Evolutionary conservation across 2,797 vertebrate species (phyloP), one percentile per base, ranked within the genome.

Genomic region (Clarias pachynema): DNA sequence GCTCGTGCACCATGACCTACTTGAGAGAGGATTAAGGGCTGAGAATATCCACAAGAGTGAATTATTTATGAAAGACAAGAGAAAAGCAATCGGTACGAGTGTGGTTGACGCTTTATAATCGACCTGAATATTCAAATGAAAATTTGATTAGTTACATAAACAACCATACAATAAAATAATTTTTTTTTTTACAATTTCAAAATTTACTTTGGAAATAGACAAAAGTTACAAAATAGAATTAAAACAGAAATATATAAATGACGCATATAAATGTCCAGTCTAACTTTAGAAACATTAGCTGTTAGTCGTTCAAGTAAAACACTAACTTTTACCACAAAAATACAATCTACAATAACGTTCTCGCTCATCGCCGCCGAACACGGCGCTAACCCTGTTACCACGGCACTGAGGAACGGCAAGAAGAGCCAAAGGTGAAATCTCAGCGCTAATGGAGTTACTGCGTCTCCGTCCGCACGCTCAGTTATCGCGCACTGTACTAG

Each of bases 1-100:
- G 60, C 84, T 87, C 14, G 88, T 88, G 78, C 84, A 75, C 83
- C 2, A 74, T 94, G 93, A 94, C 94, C 94, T 91, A 94, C 85
- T 93, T 95, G 83, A 83, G 86, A 89, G 37, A 15, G 59, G 87
- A 92, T 87, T 89, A 88, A 80, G 82, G 72, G 80, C 78, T 62
- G 72, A 87, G 60, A 62, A 84, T 18, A 81, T 84, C 59, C 44
- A 83, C n/a, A 70, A 84, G 40, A 73, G 59, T 94, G 88, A 94
- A 95, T 93, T 88, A 94, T 95, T 86, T 62, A 87, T n/a, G 56
- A 49, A 49, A 49, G 12, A 49, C 40, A 40, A 40, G 7, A 40
- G 6, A 37, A 37, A 37, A 5, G 37, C 5, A 7, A 40, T 8
- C 40, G 40, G 40, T 40, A 40, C 40, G 0, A 40, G 40, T 8